Conservation (phyloP, 2,113 vertebrate species). For the Bos indicus region DNA sequence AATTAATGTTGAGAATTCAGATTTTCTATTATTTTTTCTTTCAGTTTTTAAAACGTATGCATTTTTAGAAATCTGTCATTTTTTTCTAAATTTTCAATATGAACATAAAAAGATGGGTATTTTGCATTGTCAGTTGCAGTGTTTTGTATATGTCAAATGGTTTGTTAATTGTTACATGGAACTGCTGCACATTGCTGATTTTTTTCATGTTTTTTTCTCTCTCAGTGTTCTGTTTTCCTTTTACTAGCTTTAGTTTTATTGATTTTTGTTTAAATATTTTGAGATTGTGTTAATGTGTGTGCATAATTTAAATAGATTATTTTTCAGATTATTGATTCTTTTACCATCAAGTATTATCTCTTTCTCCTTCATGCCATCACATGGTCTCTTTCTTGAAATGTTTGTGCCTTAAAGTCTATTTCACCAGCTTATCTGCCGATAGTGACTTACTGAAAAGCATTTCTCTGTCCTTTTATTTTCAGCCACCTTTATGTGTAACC, state of each 20-base stretch:
- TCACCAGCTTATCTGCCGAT: neutral
- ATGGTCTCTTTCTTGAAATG: neutral
- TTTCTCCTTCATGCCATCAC: neutral
- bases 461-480: neutral
- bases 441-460: neutral
- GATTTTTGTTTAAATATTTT: neutral
- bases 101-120: neutral
- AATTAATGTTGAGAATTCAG: neutral
- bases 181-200: neutral
- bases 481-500: neutral
- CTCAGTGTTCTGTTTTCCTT: neutral
- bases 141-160: neutral
- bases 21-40: neutral
- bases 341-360: neutral
- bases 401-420: neutral
- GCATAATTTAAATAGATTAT: neutral
- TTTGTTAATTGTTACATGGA: neutral
- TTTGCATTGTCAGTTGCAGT: neutral
- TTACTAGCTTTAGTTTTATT: neutral
- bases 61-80: neutral
- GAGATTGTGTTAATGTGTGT: neutral
- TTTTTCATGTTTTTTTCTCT: neutral
- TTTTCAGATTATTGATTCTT: neutral
- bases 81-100: neutral
- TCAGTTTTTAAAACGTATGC: neutral